phyloP scores from a whole-genome alignment of 2,888 invertebrate genomes.

The Sminthurinus aureus region DNA sequence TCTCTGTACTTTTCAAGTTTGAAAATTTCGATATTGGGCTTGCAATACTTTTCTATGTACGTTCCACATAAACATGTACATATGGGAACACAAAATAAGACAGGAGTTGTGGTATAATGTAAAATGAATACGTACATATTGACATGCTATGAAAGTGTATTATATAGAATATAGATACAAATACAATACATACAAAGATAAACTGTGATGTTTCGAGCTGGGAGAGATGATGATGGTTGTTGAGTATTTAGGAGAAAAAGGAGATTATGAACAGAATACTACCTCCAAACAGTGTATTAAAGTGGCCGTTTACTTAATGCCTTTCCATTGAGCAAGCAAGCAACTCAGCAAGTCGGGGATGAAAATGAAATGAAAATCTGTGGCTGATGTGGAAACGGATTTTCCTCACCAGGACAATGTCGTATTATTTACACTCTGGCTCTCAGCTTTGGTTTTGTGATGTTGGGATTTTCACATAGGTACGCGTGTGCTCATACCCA shows the following conservation, averaged over 20 bases:
- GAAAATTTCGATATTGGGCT: neutral
- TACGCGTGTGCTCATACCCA: no score
- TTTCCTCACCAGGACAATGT: conserved; percentile 37
- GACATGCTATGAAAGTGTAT: no score
- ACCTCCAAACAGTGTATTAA: conserved; percentile 42
- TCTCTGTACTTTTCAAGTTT: neutral
- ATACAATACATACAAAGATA: neutral
- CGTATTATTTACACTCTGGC: conserved; percentile 1
- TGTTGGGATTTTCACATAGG: neutral
- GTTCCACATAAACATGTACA: neutral
- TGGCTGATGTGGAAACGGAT: conserved; percentile 37
- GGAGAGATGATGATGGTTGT: conserved; percentile 28
- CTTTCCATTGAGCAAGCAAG: conserved; percentile 33
- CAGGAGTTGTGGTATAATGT: no score
- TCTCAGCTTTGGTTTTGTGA: neutral
- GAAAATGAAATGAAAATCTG: conserved; percentile 24
- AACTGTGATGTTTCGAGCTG: neutral
- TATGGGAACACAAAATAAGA: neutral
- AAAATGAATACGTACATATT: no score
- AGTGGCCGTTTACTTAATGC: conserved; percentile 45
- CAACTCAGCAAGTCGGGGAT: conserved; percentile 16
- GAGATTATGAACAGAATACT: conserved; percentile 45
- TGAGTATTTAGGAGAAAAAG: conserved; percentile 37
- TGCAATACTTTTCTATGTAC: neutral
- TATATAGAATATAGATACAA: no score